Conservation (phyloP, 1,140 invertebrate genomes). For the Melitaea cinxia region DNA sequence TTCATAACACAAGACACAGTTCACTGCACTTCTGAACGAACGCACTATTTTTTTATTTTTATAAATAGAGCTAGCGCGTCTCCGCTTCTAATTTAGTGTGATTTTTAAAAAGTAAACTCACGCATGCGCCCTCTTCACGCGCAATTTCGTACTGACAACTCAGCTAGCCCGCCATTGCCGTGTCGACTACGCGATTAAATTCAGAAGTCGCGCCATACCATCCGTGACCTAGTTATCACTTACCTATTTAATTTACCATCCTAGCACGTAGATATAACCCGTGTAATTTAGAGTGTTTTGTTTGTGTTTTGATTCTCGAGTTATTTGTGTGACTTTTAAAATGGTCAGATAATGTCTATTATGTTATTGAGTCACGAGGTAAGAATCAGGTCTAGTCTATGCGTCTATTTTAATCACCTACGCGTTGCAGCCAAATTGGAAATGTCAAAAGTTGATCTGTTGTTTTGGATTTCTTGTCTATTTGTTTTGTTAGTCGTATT, state of each 20-base stretch:
- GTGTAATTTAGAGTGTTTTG: slow-evolving; percentile 15
- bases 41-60: slow-evolving; percentile 47
- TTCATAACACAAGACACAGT: slow-evolving; percentile 29
- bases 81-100: slow-evolving; percentile 45
- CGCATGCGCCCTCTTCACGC: slow-evolving; percentile 52
- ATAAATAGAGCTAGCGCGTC: slow-evolving; percentile 56
- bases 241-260: slow-evolving; percentile 15
- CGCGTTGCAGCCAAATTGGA: slow-evolving; percentile 53
- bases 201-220: slow-evolving; percentile 14
- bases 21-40: slow-evolving; percentile 62
- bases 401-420: slow-evolving; percentile 49
- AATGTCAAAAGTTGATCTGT: slow-evolving; percentile 52
- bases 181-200: slow-evolving; percentile 37
- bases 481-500: slow-evolving; percentile 26
- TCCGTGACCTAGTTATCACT: neutral
- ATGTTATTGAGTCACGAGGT: slow-evolving; percentile 52
- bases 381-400: slow-evolving; percentile 15
- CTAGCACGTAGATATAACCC: slow-evolving; percentile 9
- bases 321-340: slow-evolving; percentile 11
- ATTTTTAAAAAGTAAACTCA: slow-evolving; percentile 39
- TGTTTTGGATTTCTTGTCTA: slow-evolving; percentile 35
- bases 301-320: neutral
- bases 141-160: slow-evolving; percentile 32
- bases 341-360: slow-evolving; percentile 22
- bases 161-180: slow-evolving; percentile 16